These are phyloP conservation scores for Ctenochaetus hawaiiensis DNA, from an alignment of 2,797 vertebrate genomes.

Conservation along the genomic window DNA sequence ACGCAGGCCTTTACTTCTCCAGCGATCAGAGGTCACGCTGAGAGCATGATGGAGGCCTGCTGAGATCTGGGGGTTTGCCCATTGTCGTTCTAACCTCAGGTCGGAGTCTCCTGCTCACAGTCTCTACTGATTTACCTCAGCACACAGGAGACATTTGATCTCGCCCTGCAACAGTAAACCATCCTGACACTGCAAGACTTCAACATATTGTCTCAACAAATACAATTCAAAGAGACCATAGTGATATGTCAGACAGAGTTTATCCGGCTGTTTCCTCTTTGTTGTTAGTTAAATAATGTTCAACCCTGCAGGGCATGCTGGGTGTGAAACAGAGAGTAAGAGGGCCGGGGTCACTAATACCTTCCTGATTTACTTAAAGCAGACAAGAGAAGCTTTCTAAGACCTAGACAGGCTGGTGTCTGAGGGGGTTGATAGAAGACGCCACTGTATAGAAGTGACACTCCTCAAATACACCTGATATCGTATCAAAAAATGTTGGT, in stretches of 20 bases:
- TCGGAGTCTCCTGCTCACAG: conserved; percentile 55
- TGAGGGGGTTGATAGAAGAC: conserved; percentile 40
- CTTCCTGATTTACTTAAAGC: conserved; percentile 41
- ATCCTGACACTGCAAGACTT: conserved; percentile 62
- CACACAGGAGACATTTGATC: conserved; percentile 75
- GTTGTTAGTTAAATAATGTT: conserved; percentile 66
- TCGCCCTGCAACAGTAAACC: conserved; percentile 63
- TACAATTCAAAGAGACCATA: conserved; percentile 49
- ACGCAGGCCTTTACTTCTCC: conserved; percentile 46
- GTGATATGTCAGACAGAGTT: conserved; percentile 62
- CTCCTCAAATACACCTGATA: conserved; percentile 76
- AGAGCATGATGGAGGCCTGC: conserved; percentile 63
- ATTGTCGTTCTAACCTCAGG: conserved; percentile 74
- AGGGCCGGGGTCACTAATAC: conserved; percentile 43
- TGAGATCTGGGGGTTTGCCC: conserved; percentile 63
- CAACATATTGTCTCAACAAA: conserved; percentile 63
- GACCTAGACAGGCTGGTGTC: conserved; percentile 49
- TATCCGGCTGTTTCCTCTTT: conserved; percentile 66
- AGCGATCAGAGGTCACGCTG: conserved; percentile 61
- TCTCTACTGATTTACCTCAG: conserved; percentile 73
- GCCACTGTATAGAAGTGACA: conserved; percentile 15
- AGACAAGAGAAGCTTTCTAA: conserved; percentile 40
- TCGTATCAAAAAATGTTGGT: conserved; percentile 62
- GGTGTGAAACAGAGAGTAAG: conserved; percentile 60
- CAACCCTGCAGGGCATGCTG: conserved; percentile 55